Evolutionary conservation across 2,113 vertebrate genomes (phyloP).

Genomic region (Cyanoderma ruficeps): DNA sequence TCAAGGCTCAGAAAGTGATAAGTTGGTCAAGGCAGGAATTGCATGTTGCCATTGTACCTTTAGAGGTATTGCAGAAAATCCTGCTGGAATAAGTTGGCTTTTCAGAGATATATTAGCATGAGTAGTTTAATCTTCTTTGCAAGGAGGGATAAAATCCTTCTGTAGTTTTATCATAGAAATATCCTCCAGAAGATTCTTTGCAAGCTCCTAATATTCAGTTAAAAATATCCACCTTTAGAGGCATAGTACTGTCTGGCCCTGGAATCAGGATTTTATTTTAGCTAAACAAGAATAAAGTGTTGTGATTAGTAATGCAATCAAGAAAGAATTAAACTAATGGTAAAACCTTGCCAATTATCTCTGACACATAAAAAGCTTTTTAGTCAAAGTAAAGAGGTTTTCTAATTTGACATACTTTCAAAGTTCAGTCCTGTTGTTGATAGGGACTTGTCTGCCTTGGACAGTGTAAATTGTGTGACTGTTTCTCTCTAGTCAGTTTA

Average conservation of each 20-base stretch:
- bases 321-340: not conserved
- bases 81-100: not conserved
- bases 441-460: not conserved
- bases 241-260: not conserved
- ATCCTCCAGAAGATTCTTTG: not conserved
- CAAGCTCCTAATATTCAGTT: not conserved
- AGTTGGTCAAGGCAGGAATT: not conserved
- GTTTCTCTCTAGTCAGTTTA: not conserved
- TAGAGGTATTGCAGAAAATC: not conserved
- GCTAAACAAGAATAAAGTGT: not conserved
- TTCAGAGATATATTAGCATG: not conserved
- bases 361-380: not conserved
- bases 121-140: not conserved
- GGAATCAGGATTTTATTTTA: not conserved
- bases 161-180: not conserved
- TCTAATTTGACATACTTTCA: not conserved
- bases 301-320: not conserved
- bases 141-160: not conserved
- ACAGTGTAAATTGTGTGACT: not conserved
- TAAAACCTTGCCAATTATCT: not conserved
- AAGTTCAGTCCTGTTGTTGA: not conserved
- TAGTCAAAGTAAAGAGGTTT: not conserved
- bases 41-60: not conserved
- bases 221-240: not conserved
- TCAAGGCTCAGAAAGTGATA: not conserved